phyloP scores from a whole-genome alignment of 92 coral and sea anemone species.

The Scolanthus callimorphus region DNA sequence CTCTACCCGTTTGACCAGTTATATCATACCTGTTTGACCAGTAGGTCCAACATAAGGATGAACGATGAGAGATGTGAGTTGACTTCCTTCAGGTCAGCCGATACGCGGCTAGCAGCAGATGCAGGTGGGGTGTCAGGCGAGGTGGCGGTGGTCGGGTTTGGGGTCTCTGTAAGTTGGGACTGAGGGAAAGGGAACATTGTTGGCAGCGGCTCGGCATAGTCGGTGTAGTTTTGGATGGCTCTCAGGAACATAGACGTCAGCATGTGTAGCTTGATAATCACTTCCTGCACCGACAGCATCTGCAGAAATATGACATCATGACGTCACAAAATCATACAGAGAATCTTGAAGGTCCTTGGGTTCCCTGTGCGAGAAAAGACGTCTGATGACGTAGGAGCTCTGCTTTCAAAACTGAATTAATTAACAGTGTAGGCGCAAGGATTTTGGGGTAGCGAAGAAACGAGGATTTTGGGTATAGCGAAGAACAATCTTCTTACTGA shows the following conservation, averaged over 20 bases:
- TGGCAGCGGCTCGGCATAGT: constrained; percentile 54
- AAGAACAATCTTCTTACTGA: no score
- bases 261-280: constrained; percentile 80
- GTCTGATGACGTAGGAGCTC: no score
- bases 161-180: constrained; percentile 37
- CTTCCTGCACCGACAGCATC: constrained; percentile 87
- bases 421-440: no score
- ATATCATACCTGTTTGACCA: constrained; percentile 88
- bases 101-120: constrained; percentile 60
- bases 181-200: constrained; percentile 83
- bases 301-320: constrained; percentile 14
- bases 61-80: constrained; percentile 87
- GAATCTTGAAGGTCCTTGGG: no score
- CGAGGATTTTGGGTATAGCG: no score
- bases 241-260: constrained; percentile 83
- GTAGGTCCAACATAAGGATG: constrained; percentile 89
- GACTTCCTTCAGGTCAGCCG: constrained; percentile 57
- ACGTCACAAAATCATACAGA: no score
- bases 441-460: no score
- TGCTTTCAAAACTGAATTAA: no score
- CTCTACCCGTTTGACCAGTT: no score
- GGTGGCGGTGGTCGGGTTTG: constrained; percentile 15
- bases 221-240: constrained; percentile 73
- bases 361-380: no score
- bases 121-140: constrained; percentile 37